A percentile compares a stretch with the other conserved stretches of the same genome.
Conservation (phyloP, 2,888 invertebrate species). For the Barypeithes pellucidus region DNA sequence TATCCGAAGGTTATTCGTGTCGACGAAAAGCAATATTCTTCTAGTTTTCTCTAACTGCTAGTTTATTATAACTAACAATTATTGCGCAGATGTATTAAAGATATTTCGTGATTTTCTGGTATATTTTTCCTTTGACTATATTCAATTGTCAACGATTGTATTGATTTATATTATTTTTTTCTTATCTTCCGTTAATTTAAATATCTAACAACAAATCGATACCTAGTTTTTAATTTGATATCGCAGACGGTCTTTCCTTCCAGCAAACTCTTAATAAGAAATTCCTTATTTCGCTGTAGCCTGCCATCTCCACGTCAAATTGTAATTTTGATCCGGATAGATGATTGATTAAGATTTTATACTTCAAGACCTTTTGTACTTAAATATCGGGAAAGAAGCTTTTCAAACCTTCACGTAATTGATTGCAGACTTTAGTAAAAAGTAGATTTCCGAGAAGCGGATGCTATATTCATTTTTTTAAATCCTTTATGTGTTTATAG, state of each 20-base stretch:
- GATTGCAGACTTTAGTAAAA: slow-evolving; percentile 50
- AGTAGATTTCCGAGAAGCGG: slow-evolving; percentile 45
- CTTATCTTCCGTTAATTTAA: slow-evolving; percentile 21
- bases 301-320: slow-evolving; percentile 48
- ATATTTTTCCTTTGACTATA: no score
- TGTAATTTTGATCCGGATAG: slow-evolving; percentile 54
- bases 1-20: no score
- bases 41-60: no score
- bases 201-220: slow-evolving; percentile 41
- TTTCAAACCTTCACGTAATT: slow-evolving; percentile 51
- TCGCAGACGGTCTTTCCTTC: slow-evolving; percentile 45
- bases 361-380: slow-evolving; percentile 54
- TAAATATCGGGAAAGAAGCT: slow-evolving; percentile 52
- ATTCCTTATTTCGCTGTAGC: slow-evolving; percentile 51
- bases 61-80: no score
- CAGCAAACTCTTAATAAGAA: slow-evolving; percentile 48
- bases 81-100: no score
- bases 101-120: no score
- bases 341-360: slow-evolving; percentile 56
- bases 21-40: no score
- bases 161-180: neutral
- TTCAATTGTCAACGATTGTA: no score
- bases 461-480: slow-evolving; percentile 31
- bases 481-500: slow-evolving; percentile 25
- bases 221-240: slow-evolving; percentile 50